phyloP scores from a whole-genome alignment of 1,140 invertebrate species.

The Drosophila insularis region DNA sequence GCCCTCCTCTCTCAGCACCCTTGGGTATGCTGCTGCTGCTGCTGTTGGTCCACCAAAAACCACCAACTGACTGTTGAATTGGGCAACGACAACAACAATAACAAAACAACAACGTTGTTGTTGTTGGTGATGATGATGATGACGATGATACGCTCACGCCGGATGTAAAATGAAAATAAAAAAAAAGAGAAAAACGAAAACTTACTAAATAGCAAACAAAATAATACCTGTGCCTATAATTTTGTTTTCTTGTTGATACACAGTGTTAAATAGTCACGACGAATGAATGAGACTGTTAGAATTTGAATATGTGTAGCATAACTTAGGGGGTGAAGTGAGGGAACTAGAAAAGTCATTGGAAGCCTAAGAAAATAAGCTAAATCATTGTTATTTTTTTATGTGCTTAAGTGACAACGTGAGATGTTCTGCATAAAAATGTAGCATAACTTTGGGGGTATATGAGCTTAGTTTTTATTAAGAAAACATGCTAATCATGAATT shows the following conservation, averaged over 20 bases:
- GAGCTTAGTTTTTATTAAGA: no score
- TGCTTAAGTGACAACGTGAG: no score
- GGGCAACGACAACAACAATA: constrained; percentile 58
- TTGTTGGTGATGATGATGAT: constrained; percentile 1
- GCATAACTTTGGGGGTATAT: no score
- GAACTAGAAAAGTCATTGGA: background rate
- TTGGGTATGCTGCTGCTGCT: no score
- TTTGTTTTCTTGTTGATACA: background rate
- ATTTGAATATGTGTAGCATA: no score
- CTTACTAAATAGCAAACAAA: constrained; percentile 73
- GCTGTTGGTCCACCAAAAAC: constrained; percentile 14
- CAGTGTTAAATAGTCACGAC: constrained; percentile 52
- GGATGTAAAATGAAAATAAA: constrained; percentile 60
- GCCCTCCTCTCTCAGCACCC: constrained; percentile 12
- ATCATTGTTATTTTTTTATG: background rate
- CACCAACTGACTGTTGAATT: constrained; percentile 54
- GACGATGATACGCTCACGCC: constrained; percentile 50
- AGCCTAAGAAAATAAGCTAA: background rate
- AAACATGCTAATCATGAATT: background rate
- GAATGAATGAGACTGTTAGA: no score
- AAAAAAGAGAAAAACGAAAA: constrained; percentile 61
- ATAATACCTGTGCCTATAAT: constrained; percentile 51
- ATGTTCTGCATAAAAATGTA: no score
- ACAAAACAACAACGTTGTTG: background rate
- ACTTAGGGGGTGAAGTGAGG: no score